These are phyloP conservation scores for Ctenopoma multispine DNA, from an alignment of 2,797 vertebrate species.

Conservation along the genomic window DNA sequence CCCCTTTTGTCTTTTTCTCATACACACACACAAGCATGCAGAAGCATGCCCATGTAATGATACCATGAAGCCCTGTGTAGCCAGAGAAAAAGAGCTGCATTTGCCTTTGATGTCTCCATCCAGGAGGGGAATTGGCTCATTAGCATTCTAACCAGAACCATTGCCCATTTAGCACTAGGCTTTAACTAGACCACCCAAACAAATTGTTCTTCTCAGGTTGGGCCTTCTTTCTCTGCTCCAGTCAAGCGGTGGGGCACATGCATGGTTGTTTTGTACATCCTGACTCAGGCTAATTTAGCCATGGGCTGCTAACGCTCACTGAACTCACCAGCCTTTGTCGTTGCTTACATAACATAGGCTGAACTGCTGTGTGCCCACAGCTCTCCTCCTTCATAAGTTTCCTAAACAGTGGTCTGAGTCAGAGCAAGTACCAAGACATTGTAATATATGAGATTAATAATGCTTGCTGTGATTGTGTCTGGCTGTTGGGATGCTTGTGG, in stretches of 20 bases:
- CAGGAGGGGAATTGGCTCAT: slow-evolving; percentile 75
- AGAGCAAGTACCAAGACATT: slow-evolving; percentile 52
- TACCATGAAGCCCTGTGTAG: slow-evolving; percentile 61
- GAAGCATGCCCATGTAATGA: slow-evolving; percentile 63
- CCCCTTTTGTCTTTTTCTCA: slow-evolving; percentile 35
- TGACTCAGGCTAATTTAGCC: slow-evolving; percentile 62
- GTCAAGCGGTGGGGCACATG: slow-evolving; percentile 53
- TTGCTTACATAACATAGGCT: slow-evolving; percentile 56
- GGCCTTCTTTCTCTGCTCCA: slow-evolving; percentile 46
- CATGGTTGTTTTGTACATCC: slow-evolving; percentile 44
- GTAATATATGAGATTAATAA: slow-evolving; percentile 55
- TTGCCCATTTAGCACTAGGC: slow-evolving; percentile 74
- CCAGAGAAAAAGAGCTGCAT: slow-evolving; percentile 52
- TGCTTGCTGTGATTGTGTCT: slow-evolving; percentile 41
- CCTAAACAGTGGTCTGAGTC: slow-evolving; percentile 60
- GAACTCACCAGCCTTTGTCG: slow-evolving; percentile 48
- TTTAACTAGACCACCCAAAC: slow-evolving; percentile 82
- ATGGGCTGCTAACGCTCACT: slow-evolving; percentile 52
- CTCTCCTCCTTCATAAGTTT: slow-evolving; percentile 40
- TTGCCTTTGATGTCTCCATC: slow-evolving; percentile 80
- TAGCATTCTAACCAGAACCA: slow-evolving; percentile 80
- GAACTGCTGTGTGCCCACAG: slow-evolving; percentile 10
- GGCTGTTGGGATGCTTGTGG: slow-evolving; percentile 6
- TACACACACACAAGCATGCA: slow-evolving; percentile 32
- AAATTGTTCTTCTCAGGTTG: slow-evolving; percentile 70